Percentiles rank a stretch among this genome's conserved stretches.
Conservation (phyloP, 2,888 invertebrate species). For the Melipona beecheii region DNA sequence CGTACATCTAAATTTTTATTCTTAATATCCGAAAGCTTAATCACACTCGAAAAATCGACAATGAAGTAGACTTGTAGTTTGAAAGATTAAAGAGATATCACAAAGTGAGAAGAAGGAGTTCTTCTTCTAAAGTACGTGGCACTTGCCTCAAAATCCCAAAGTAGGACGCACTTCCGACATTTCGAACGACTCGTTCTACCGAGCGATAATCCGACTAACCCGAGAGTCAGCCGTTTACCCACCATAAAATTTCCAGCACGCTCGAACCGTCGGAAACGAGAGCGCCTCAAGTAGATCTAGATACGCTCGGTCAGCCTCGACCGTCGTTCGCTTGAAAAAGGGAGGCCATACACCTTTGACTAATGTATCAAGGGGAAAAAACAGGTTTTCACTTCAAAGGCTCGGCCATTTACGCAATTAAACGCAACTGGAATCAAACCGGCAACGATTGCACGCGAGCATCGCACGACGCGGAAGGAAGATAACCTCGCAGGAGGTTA, state of each 20-base stretch:
- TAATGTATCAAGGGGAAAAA: neutral
- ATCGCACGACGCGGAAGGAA: constrained; percentile 44
- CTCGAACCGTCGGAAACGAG: neutral
- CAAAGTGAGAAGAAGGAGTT: neutral
- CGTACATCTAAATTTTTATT: too few relatives aligned
- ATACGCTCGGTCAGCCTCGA: neutral
- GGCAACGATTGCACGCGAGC: constrained; percentile 50
- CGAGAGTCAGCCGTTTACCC: neutral
- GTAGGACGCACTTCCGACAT: neutral
- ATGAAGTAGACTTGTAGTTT: too few relatives aligned
- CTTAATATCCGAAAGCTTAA: too few relatives aligned
- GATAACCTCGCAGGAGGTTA: constrained; percentile 65
- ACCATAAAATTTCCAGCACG: neutral
- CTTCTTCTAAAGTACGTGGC: neutral
- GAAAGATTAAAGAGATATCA: too few relatives aligned
- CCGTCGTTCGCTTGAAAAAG: neutral
- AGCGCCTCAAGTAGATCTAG: too few relatives aligned
- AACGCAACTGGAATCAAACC: constrained; percentile 57
- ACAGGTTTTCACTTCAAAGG: constrained; percentile 12
- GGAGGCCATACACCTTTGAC: neutral
- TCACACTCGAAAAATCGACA: too few relatives aligned
- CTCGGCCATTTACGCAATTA: constrained; percentile 50
- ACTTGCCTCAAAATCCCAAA: neutral
- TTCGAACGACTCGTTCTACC: neutral
- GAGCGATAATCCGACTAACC: neutral